A percentile compares a stretch with the other conserved stretches of the same genome.
These are phyloP conservation scores for Entomyzon cyanotis DNA, from an alignment of 2,113 vertebrate species.

Conservation along the genomic window DNA sequence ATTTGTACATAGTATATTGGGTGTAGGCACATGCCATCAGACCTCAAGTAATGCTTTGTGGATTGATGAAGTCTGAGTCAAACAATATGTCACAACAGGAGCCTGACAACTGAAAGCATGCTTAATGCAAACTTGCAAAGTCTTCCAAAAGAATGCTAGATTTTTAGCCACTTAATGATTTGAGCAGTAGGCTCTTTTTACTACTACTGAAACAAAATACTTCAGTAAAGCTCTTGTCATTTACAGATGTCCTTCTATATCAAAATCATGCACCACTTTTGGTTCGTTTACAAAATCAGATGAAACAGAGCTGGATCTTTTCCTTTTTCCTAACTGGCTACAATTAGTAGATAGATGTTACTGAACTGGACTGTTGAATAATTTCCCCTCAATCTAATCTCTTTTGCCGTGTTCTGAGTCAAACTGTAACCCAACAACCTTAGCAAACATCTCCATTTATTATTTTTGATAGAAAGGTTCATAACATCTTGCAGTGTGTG, in stretches of 20 bases:
- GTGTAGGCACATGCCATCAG: background rate
- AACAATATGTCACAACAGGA: slow-evolving; percentile 59
- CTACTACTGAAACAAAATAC: slow-evolving; percentile 67
- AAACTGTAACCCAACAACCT: slow-evolving; percentile 21
- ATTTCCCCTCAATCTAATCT: background rate
- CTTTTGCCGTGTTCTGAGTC: background rate
- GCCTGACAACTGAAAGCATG: slow-evolving; percentile 66
- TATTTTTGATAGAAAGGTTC: slow-evolving; percentile 63
- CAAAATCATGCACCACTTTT: background rate
- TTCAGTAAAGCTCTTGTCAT: slow-evolving; percentile 26
- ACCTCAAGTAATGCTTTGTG: slow-evolving; percentile 65
- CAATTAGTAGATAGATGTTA: background rate
- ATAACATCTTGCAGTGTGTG: background rate
- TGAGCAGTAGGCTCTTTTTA: slow-evolving; percentile 51
- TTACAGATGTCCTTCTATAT: slow-evolving; percentile 44
- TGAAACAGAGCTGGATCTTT: background rate
- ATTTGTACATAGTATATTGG: background rate
- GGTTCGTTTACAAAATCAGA: background rate
- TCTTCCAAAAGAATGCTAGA: slow-evolving; percentile 54
- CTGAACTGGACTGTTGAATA: background rate
- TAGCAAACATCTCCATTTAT: slow-evolving; percentile 26
- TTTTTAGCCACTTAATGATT: slow-evolving; percentile 68
- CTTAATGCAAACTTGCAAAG: slow-evolving; percentile 67
- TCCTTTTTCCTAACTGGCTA: background rate
- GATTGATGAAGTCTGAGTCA: slow-evolving; percentile 67